Percentiles rank a stretch among this genome's conserved stretches.
These are phyloP conservation scores for Styela clava DNA, from an alignment of 23 tunicate genomes.

Conservation along the genomic window DNA sequence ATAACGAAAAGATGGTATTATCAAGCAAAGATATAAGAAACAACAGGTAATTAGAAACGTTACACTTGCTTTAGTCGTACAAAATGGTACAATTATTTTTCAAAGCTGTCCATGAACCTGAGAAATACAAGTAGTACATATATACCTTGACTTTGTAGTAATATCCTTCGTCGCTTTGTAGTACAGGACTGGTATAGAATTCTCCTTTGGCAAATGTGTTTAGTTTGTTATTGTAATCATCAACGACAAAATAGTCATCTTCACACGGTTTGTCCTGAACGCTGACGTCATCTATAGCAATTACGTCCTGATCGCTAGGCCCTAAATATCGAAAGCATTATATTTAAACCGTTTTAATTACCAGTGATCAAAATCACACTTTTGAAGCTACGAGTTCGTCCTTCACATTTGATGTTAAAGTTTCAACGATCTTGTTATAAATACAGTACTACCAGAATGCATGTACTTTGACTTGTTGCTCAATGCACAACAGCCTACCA, in stretches of 20 bases:
- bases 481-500: not conserved
- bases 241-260: slow-evolving; percentile 47
- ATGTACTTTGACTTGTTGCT: not conserved
- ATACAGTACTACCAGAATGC: not conserved
- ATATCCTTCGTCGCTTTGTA: slow-evolving; percentile 77
- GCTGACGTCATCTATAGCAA: slow-evolving; percentile 89
- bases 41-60: too few relatives aligned
- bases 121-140: too few relatives aligned
- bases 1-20: too few relatives aligned
- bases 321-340: slow-evolving; percentile 1
- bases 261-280: slow-evolving; percentile 85
- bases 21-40: too few relatives aligned
- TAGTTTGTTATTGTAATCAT: slow-evolving; percentile 38
- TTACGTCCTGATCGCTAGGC: slow-evolving; percentile 33
- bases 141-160: slow-evolving; percentile 77
- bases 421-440: too few relatives aligned
- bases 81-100: too few relatives aligned
- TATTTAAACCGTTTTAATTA: too few relatives aligned
- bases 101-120: too few relatives aligned
- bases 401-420: too few relatives aligned
- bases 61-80: too few relatives aligned
- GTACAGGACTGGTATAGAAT: slow-evolving; percentile 18
- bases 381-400: too few relatives aligned
- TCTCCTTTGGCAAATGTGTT: slow-evolving; percentile 45
- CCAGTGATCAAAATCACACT: too few relatives aligned